phyloP scores from a whole-genome alignment of 2,113 vertebrate species.

The Copsychus sechellarum region DNA sequence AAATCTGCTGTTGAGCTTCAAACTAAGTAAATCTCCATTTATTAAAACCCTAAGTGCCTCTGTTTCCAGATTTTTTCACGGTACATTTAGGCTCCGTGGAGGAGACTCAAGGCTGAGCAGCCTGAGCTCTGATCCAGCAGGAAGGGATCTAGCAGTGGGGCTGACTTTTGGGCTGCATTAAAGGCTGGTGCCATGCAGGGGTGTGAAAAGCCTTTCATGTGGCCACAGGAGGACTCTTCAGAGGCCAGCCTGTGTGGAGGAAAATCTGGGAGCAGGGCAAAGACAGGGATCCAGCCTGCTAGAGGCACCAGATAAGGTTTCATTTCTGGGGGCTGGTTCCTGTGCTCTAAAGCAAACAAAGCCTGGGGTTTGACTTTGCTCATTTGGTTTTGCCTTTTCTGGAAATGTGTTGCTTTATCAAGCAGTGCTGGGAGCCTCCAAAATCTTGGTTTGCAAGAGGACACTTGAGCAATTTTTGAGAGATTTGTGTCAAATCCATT shows the following conservation, averaged over 20 bases:
- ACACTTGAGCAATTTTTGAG: neutral
- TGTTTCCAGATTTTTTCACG: neutral
- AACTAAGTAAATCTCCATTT: neutral
- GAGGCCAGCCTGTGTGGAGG: neutral
- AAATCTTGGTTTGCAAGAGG: neutral
- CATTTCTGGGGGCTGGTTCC: neutral
- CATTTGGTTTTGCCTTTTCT: neutral
- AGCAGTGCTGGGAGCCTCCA: neutral
- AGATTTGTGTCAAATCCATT: neutral
- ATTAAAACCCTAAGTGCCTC: neutral
- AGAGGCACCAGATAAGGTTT: constrained; percentile 1
- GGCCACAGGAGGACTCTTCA: neutral
- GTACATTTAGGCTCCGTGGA: neutral
- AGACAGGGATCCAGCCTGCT: neutral
- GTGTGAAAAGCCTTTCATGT: neutral
- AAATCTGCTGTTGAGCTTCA: neutral
- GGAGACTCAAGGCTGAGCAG: neutral
- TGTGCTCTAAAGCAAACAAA: constrained; percentile 25
- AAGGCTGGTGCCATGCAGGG: neutral
- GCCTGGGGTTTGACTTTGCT: neutral
- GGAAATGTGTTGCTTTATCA: neutral
- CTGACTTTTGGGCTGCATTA: neutral
- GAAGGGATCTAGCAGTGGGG: neutral
- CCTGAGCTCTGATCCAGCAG: neutral
- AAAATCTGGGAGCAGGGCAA: neutral